phyloP scores from a whole-genome alignment of 2,888 invertebrate species.

The Heliconius sara region DNA sequence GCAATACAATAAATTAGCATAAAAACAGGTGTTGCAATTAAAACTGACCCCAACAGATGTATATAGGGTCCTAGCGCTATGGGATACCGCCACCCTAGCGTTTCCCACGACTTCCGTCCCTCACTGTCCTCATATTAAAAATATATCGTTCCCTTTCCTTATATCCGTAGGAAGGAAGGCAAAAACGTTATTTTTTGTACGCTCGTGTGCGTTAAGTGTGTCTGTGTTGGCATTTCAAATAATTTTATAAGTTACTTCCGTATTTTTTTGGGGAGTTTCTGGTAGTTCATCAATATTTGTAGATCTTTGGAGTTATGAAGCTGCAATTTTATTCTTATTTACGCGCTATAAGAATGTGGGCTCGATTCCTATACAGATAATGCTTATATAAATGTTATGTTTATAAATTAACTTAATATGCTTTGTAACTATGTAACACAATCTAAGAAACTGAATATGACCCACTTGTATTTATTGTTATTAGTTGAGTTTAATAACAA shows the following conservation, averaged over 20 bases:
- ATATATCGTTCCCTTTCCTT: constrained; percentile 54
- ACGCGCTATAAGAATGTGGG: background rate
- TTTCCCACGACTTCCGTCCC: constrained; percentile 76
- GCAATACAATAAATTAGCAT: constrained; percentile 45
- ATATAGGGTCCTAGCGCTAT: constrained; percentile 54
- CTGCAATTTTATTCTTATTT: background rate
- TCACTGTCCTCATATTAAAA: constrained; percentile 52
- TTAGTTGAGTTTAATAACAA: background rate
- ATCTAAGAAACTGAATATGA: background rate
- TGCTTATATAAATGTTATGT: background rate
- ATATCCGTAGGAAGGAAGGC: constrained; percentile 81
- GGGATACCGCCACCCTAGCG: constrained; percentile 81
- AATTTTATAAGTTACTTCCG: constrained; percentile 35
- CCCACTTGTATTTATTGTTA: background rate
- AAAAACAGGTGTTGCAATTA: constrained; percentile 63
- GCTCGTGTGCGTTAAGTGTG: constrained; percentile 68
- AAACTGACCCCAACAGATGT: constrained; percentile 52
- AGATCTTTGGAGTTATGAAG: background rate
- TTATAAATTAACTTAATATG: background rate
- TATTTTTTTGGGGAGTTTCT: background rate
- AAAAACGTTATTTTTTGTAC: constrained; percentile 74
- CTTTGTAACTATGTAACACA: background rate
- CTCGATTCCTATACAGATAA: background rate
- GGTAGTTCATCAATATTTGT: background rate
- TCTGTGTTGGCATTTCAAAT: constrained; percentile 33